A percentile compares a stretch with the other conserved stretches of the same genome.
phyloP scores from a whole-genome alignment of 2,113 vertebrate species.

The Dasyurus viverrinus region DNA sequence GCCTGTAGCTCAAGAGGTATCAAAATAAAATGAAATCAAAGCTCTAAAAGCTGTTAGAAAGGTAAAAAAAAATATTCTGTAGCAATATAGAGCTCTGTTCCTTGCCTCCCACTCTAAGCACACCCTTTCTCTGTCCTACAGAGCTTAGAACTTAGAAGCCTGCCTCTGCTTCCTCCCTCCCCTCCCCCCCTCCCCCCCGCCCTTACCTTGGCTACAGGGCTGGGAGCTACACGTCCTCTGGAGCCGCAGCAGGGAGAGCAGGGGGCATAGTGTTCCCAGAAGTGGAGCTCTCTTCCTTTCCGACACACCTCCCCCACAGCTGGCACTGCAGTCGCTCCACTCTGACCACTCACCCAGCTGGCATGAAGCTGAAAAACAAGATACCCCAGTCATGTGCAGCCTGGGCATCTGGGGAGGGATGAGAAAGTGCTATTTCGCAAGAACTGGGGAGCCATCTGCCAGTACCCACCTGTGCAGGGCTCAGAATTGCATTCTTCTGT shows the following conservation, averaged over 20 bases:
- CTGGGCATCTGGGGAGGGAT: background rate
- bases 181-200: no score
- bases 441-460: no score
- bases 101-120: background rate
- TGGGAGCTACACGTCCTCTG: background rate
- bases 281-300: conserved; percentile 63
- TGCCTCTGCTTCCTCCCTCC: background rate
- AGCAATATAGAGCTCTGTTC: background rate
- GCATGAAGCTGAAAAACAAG: conserved; percentile 74
- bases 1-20: background rate
- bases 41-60: background rate
- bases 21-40: background rate
- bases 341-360: conserved; percentile 86
- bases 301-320: conserved; percentile 84
- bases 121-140: background rate
- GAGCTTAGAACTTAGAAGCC: background rate
- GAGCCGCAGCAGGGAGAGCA: background rate
- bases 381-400: background rate
- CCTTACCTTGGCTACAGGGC: background rate
- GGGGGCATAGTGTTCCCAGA: background rate
- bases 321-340: conserved; percentile 87
- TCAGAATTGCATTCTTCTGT: conserved; percentile 76
- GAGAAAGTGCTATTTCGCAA: background rate
- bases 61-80: background rate
- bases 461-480: conserved; percentile 84